Base-by-base conservation (phyloP, 2,888 invertebrate genomes). In the Mythimna vitellina region DNA sequence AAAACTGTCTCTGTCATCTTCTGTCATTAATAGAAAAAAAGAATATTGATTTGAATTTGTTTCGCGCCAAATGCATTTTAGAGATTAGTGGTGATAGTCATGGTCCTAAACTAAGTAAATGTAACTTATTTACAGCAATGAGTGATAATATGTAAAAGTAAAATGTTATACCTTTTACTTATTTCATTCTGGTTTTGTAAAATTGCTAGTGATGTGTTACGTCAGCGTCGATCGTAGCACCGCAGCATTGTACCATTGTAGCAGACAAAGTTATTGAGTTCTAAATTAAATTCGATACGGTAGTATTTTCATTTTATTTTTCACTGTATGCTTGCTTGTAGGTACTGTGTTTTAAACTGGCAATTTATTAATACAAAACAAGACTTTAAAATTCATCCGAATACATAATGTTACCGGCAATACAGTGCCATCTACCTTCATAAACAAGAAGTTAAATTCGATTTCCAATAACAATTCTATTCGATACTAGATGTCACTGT, bases 401-500 rank as follows among this genome's bases (percentile, higher is more conserved):
- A 29, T 25, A 3, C 5, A 14, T 32, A 17, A 10, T 12, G 12
- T 42, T 10, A 14, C 1, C 0, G 9, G 20, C 1, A 51, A 3
- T 20, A 12, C 10, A 68, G 73, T 83, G 92, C 89, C 91, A 90
- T 85, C 92, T 92, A 80, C 61, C 14, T 58, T 20, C 4, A 46
- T 56, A n/a, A 49, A 49, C 8, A 20, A 20, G 9, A 72, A 76
- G 66, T 54, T 54, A 10, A 54, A 38, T 54, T 84, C 46, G 76
- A 82, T 80, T 73, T 67, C 35, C 38, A 61, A 71, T 75, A 32
- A 58, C 25, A 25, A 57, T 70, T 72, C 92, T 90, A 93, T 84
- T 88, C 88, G 83, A 78, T 82, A 78, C 83, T 71, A 93, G 94
- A 92, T 93, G 93, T 83, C 93, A 77, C 84, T 87, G 57, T 14